Base-by-base conservation (phyloP, 1,140 invertebrate species). In the Mesaphorura yosii region DNA sequence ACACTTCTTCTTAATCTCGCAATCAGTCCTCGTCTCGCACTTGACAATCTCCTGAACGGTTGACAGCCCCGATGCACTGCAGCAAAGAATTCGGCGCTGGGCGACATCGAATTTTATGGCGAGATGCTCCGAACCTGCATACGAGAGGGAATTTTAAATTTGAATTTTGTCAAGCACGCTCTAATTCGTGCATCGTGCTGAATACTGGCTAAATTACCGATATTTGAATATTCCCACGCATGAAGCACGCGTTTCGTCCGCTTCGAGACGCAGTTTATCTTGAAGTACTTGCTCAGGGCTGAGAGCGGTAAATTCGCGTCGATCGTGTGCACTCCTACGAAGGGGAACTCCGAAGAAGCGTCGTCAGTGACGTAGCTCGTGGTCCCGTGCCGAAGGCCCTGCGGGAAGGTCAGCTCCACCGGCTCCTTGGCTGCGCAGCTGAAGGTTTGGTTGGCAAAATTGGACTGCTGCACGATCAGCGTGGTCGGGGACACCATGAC, bases 181-280 rank as follows among this genome's bases (percentile, higher is more conserved):
- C n/a, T n/a, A n/a, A n/a, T n/a, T n/a, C n/a, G n/a, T n/a, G n/a
- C n/a, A n/a, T n/a, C n/a, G n/a, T n/a, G n/a, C n/a, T n/a, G n/a
- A n/a, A n/a, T n/a, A n/a, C n/a, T n/a, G n/a, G n/a, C n/a, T n/a
- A n/a, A n/a, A n/a, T n/a, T n/a, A n/a, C n/a, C n/a, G n/a, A n/a
- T n/a, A n/a, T n/a, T n/a, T n/a, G n/a, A n/a, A n/a, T n/a, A 59
- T 47, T 63, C 58, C 60, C 60, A 63, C 4, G 50, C 34, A 37
- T 63, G 60, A 5, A 63, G 41, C 26, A 63, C 26, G 28, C 57
- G 39, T 25, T 22, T 19, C 14, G 45, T 50, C 41, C 42, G 37
- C 28, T 41, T 48, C 2, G 51, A 41, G 6, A 57, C 19, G 27
- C 60, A 63, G 45, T 63, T 53, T 17, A 63, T 59, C 53, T 59